A percentile compares a stretch with the other conserved stretches of the same genome.
These are phyloP conservation scores for Lacerta viridis DNA, from an alignment of 2,797 vertebrate genomes.

Conservation along the genomic window DNA sequence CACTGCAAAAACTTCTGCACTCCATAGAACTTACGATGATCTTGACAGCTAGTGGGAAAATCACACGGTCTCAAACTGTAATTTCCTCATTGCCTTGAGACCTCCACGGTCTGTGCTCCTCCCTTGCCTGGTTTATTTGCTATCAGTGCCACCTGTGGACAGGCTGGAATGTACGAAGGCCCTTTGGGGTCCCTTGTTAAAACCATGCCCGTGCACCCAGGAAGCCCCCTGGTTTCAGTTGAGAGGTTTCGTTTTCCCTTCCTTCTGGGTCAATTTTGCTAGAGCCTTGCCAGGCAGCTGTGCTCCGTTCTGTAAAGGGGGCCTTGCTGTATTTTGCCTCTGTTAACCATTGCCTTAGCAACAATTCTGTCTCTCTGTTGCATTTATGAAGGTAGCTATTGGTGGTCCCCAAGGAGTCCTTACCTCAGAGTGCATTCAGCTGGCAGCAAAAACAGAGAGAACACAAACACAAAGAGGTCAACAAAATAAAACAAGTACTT, in stretches of 20 bases:
- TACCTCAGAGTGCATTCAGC: conserved; percentile 70
- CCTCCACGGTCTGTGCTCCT: background rate
- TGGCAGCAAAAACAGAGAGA: conserved; percentile 58
- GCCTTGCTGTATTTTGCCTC: background rate
- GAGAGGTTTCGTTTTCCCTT: background rate
- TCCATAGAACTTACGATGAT: conserved; percentile 42
- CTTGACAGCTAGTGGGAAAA: conserved; percentile 62
- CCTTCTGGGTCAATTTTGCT: background rate
- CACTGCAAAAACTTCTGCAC: conserved; percentile 68
- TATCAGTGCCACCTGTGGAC: background rate
- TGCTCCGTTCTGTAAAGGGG: conserved; percentile 30
- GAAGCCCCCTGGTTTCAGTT: rapidly evolving
- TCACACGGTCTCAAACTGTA: conserved; percentile 12
- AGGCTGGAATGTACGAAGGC: conserved; percentile 16
- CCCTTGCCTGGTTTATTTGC: conserved; percentile 47
- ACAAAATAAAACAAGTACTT: background rate
- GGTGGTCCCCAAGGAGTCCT: conserved; percentile 61
- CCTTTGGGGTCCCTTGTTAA: background rate
- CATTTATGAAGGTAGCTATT: conserved; percentile 51
- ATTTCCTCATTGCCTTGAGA: conserved; percentile 59
- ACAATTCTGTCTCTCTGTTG: conserved; percentile 52
- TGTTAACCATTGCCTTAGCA: conserved; percentile 67
- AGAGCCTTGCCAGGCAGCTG: rapidly evolving
- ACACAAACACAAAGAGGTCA: conserved; percentile 60
- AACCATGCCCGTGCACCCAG: background rate